Evolutionary conservation across 2,888 invertebrate species (phyloP).

Genomic region (Lasioglossum marginatum): DNA sequence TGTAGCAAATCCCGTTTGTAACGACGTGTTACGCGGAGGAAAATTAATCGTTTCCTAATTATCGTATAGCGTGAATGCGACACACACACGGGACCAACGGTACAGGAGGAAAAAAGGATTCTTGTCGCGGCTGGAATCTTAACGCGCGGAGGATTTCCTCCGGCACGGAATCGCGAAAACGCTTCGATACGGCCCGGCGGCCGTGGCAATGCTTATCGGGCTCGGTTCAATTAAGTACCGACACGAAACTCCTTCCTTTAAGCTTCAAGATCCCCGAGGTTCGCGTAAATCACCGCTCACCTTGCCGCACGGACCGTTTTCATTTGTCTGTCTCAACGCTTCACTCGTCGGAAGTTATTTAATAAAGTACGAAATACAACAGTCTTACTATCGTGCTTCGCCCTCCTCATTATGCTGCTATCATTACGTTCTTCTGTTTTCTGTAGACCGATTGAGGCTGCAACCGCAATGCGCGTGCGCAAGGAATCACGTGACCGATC

Average conservation of each 20-base stretch:
- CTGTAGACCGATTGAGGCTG: neutral
- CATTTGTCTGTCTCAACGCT: neutral
- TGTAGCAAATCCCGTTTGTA: conserved; percentile 65
- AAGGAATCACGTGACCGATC: neutral
- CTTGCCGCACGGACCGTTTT: neutral
- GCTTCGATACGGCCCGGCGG: conserved; percentile 29
- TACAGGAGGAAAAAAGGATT: conserved; percentile 56
- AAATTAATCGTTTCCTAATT: conserved; percentile 72
- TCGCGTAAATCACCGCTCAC: conserved; percentile 5
- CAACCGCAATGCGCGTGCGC: neutral
- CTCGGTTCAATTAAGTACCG: conserved; percentile 39
- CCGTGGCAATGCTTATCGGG: conserved; percentile 25
- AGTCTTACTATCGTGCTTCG: neutral
- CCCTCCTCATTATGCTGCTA: neutral
- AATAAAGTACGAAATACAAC: neutral
- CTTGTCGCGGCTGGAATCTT: conserved; percentile 57
- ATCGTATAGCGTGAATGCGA: conserved; percentile 70
- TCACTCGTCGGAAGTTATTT: conserved; percentile 1
- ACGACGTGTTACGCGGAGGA: conserved; percentile 59
- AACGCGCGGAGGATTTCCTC: conserved; percentile 41
- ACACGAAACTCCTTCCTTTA: conserved; percentile 22
- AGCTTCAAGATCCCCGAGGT: neutral
- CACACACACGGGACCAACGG: conserved; percentile 22
- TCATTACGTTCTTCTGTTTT: neutral
- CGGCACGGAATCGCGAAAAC: conserved; percentile 40